A percentile compares a stretch with the other conserved stretches of the same genome.
Conservation (phyloP, 2,113 vertebrate genomes). For the Elephas maximus region DNA sequence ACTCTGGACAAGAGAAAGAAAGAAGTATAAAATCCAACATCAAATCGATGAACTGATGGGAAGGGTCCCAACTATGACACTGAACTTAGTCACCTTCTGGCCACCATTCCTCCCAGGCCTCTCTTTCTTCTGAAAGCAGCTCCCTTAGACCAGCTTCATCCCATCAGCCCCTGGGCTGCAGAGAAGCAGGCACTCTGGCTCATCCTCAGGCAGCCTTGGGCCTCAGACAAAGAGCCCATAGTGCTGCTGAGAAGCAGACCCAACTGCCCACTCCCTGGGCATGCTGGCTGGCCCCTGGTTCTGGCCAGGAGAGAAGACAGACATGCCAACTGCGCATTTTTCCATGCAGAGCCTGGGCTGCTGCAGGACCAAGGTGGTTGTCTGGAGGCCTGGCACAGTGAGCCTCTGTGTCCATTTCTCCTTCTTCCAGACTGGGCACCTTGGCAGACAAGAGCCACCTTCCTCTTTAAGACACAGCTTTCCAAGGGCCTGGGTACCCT, state of each 20-base stretch:
- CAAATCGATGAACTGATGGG: background rate
- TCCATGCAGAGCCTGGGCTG: constrained; percentile 47
- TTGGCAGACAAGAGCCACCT: constrained; percentile 81
- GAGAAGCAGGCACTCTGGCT: constrained; percentile 19
- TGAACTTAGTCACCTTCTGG: background rate
- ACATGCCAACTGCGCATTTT: constrained; percentile 7
- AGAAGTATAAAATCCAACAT: background rate
- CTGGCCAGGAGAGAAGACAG: constrained; percentile 61
- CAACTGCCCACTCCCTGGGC: constrained; percentile 72
- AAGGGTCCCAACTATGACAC: background rate
- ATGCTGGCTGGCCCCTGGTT: constrained; percentile 65
- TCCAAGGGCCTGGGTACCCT: constrained; percentile 51
- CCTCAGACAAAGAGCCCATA: constrained; percentile 77
- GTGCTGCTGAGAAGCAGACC: constrained; percentile 32
- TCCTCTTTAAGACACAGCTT: background rate
- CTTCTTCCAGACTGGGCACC: constrained; percentile 76
- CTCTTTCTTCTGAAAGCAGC: background rate
- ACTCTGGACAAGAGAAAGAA: background rate
- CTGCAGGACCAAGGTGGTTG: constrained; percentile 56
- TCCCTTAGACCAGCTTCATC: background rate
- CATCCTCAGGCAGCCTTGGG: constrained; percentile 41
- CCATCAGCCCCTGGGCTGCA: background rate
- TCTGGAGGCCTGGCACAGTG: constrained; percentile 79
- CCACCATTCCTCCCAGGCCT: background rate
- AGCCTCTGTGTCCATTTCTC: constrained; percentile 73